Conservation (phyloP, 2,888 invertebrate genomes). For the Eristalis tenax region DNA sequence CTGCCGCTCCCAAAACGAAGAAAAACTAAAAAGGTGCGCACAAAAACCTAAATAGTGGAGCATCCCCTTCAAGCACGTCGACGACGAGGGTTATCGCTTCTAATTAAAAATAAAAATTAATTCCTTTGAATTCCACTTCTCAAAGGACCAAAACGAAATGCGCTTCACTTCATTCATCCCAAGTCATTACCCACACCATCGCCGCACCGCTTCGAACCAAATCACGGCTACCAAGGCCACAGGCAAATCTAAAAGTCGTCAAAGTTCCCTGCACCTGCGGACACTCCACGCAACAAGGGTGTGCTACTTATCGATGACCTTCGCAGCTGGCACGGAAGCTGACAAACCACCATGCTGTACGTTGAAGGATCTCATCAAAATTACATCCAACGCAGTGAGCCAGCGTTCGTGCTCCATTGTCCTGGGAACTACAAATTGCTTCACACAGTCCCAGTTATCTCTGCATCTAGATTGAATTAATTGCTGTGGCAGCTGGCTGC, state of each 20-base stretch:
- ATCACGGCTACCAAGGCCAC: background rate
- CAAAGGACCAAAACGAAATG: background rate
- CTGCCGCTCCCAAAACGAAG: background rate
- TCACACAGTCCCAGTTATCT: background rate
- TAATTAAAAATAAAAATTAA: constrained; percentile 13
- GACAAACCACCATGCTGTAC: too few species aligned
- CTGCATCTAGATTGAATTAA: background rate
- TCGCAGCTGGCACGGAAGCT: background rate
- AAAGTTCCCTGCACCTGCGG: background rate
- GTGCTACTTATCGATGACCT: constrained; percentile 16
- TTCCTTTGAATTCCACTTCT: background rate
- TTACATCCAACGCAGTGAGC: background rate
- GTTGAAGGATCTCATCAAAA: background rate
- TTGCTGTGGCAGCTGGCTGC: background rate
- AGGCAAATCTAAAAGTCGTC: background rate
- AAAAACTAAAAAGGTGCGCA: background rate
- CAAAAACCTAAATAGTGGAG: background rate
- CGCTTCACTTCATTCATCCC: background rate
- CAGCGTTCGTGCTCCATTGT: background rate
- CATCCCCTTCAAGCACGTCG: background rate
- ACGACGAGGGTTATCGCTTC: background rate
- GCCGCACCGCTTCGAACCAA: background rate
- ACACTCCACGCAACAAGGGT: constrained; percentile 1
- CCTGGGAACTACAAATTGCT: background rate
- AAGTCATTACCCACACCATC: constrained; percentile 3